Evolutionary conservation across 2,113 vertebrate species (phyloP), one percentile per base, ranked within the genome.

Genomic region (Melozone crissalis): DNA sequence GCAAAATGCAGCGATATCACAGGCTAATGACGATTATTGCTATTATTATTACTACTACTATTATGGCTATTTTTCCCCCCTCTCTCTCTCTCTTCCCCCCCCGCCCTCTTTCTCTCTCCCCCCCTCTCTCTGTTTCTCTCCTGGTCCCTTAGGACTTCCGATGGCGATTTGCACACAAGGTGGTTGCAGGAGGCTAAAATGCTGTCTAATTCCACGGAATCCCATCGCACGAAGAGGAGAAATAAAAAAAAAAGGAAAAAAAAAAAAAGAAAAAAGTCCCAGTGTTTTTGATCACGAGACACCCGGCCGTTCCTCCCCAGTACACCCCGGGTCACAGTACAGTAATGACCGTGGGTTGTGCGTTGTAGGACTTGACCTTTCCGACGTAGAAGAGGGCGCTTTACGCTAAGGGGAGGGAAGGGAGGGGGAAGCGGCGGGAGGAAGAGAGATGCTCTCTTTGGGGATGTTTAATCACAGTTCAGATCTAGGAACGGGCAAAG

Each of bases 291-390:
- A 93, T 96, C 87, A 95, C 93, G 93, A 94, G 96, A 96, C 94
- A 95, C 80, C 41, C 94, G 67, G 57, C 68, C 82, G 87, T 92
- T 95, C 96, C 93, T 97, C 93, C 91, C 94, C 96, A 90, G 93
- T 92, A 96, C 96, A 93, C 74, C 92, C 87, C 5, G 94, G 97
- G 97, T 97, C 97, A 97, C 95, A 78, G 91, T 96, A 80, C 92
- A 97, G 96, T 96, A 96, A 96, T 97, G 93, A 97, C 96, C 75
- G 82, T 95, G 96, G 97, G 87, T 96, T 95, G 96, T 88, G 96
- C 93, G 84, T 94, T 85, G 24, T 88, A 98, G 98, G 97, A 98
- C 98, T 98, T 98, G 98, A 98, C 98, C 98, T 98, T 97, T 98
- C 91, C 89, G 63, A 94, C 88, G 79, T 85, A 47, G 90, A 93